Conservation (phyloP, 2,797 vertebrate species). For the Myiotriccus ornatus region DNA sequence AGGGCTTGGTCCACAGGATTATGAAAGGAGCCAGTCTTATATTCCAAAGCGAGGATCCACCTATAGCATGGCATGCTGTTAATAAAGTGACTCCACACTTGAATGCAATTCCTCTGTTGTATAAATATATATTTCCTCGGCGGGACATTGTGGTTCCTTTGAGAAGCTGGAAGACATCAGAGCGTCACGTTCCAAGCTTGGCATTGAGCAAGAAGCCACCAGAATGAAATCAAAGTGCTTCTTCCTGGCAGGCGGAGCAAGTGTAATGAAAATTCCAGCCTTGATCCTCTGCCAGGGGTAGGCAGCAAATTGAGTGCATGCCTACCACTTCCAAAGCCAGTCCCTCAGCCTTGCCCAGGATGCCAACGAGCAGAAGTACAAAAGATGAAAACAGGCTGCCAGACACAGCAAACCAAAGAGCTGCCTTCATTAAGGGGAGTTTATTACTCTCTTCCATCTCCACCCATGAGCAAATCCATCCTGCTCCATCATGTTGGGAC, state of each 20-base stretch:
- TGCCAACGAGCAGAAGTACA: slow-evolving; percentile 34
- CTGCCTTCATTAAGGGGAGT: slow-evolving; percentile 27
- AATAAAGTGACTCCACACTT: background rate
- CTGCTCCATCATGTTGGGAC: background rate
- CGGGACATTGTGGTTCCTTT: slow-evolving; percentile 42
- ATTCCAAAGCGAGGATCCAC: background rate
- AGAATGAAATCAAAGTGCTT: slow-evolving; percentile 62
- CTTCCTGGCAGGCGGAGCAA: slow-evolving; percentile 52
- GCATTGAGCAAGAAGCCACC: slow-evolving; percentile 59
- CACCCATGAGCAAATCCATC: background rate
- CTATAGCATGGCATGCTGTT: background rate
- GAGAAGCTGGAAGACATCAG: slow-evolving; percentile 59
- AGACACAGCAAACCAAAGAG: slow-evolving; percentile 14
- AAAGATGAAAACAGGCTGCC: slow-evolving; percentile 34
- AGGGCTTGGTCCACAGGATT: background rate
- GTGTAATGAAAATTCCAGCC: slow-evolving; percentile 61
- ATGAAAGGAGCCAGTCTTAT: background rate
- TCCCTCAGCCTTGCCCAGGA: background rate
- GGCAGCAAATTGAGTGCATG: slow-evolving; percentile 48
- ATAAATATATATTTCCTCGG: slow-evolving; percentile 36
- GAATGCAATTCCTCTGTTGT: background rate
- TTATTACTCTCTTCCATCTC: slow-evolving; percentile 31
- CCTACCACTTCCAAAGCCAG: slow-evolving; percentile 44
- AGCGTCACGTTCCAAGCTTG: slow-evolving; percentile 52
- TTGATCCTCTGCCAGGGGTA: slow-evolving; percentile 46